Conservation (phyloP, 2,797 vertebrate genomes). For the Okamejei kenojei region DNA sequence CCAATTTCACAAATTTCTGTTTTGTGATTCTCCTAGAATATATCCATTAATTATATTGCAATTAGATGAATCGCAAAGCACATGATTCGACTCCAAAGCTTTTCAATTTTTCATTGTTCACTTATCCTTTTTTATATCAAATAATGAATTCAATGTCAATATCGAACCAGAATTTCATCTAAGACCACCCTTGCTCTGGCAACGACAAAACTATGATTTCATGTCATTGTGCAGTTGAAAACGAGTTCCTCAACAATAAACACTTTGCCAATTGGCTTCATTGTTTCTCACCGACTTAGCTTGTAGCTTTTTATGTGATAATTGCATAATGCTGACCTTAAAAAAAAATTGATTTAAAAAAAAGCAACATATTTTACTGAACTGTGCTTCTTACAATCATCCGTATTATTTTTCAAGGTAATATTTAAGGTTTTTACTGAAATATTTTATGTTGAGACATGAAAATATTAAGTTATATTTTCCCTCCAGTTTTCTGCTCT, state of each 20-base stretch:
- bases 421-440: neutral
- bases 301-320: neutral
- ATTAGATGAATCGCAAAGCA: neutral
- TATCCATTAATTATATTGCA: neutral
- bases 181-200: neutral
- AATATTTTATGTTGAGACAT: neutral
- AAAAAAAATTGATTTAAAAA: too few species aligned
- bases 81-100: neutral
- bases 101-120: conserved; percentile 39
- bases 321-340: neutral
- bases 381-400: neutral
- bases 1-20: neutral
- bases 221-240: too few species aligned
- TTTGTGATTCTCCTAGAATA: neutral
- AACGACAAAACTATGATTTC: too few species aligned
- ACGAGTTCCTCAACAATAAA: neutral
- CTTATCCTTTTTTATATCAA: neutral
- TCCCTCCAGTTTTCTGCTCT: neutral
- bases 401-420: neutral
- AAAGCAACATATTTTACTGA: neutral
- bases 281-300: neutral
- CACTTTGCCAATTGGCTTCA: neutral
- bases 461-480: neutral
- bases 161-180: neutral
- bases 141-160: neutral